Percentiles rank a stretch among this genome's conserved stretches.
phyloP scores from a whole-genome alignment of 92 coral and sea anemone species.

The Porites cylindrica region DNA sequence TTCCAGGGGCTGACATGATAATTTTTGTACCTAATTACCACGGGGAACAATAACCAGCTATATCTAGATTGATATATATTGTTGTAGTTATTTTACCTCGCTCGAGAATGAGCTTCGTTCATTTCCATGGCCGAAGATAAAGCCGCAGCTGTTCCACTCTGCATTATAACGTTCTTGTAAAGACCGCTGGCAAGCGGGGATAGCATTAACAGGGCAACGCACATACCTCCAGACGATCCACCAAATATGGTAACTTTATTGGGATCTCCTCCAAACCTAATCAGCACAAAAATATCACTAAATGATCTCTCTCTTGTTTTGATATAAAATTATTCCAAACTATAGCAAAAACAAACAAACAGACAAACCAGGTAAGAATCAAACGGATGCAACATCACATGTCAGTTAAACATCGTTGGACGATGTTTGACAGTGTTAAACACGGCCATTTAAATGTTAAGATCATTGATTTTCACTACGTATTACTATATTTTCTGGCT shows the following conservation, averaged over 20 bases:
- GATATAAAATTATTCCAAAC: too few species aligned
- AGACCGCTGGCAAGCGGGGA: slow-evolving; percentile 71
- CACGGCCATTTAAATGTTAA: too few species aligned
- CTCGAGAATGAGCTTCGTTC: slow-evolving; percentile 24
- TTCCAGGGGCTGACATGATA: too few species aligned
- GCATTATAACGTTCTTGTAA: slow-evolving; percentile 52
- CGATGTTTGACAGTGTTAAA: too few species aligned
- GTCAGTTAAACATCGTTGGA: too few species aligned
- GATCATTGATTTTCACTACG: too few species aligned
- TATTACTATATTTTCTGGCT: too few species aligned
- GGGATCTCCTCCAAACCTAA: slow-evolving; percentile 38
- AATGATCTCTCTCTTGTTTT: not conserved
- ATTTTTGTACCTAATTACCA: too few species aligned
- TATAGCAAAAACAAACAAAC: too few species aligned
- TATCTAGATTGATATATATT: not conserved
- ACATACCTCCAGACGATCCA: slow-evolving; percentile 32
- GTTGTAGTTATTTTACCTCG: slow-evolving; percentile 17
- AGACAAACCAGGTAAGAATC: too few species aligned
- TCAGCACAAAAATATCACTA: not conserved
- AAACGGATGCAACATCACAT: too few species aligned
- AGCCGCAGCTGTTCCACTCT: slow-evolving; percentile 67
- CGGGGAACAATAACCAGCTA: too few species aligned
- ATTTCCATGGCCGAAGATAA: slow-evolving; percentile 14
- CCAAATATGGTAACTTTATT: slow-evolving; percentile 34
- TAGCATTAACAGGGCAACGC: slow-evolving; percentile 62